Evolutionary conservation across 2,888 invertebrate species (phyloP), one percentile per base, ranked within the genome.

Genomic region (Phaedon cochleariae): DNA sequence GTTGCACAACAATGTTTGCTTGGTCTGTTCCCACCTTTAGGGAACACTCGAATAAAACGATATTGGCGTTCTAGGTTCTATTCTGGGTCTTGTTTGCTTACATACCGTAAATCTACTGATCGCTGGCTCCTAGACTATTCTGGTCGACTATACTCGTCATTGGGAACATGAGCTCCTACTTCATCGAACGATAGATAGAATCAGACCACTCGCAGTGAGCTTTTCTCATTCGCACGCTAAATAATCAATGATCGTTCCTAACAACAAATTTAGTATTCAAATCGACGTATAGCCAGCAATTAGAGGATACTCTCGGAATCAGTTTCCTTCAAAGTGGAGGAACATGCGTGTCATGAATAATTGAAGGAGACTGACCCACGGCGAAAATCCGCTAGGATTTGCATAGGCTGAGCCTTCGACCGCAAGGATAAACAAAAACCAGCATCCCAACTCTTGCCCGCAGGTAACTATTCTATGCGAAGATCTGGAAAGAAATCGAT

Each of bases 211-310:
- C n/a, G 15, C 41, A 15, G 7, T 1, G 4, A 2, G 6, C n/a
- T 15, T 4, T 15, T n/a, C 7, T 41, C 15, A 41, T 41, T 41
- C 15, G 41, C 41, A 41, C 41, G 41, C 41, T 15, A 41, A 41
- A 41, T n/a, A 41, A 41, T 41, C 41, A 41, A 41, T 41, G 41
- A 41, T 15, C 41, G 15, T 15, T 41, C 41, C 41, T 41, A 41
- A 12, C 41, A 41, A 41, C 41, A 41, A 41, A 41, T 41, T 41
- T 41, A 41, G 41, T 41, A 41, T 41, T 41, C 41, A 41, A 41
- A 41, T 41, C 41, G 41, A 41, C 15, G 41, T 41, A 41, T 41
- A 12, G n/a, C 15, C 41, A 41, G 41, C 41, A 41, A 41, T 41
- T 41, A 41, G 41, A 15, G 15, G 3, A 41, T 41, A 41, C 41